Base-by-base conservation (phyloP, 1,140 invertebrate genomes). In the Cylas formicarius region DNA sequence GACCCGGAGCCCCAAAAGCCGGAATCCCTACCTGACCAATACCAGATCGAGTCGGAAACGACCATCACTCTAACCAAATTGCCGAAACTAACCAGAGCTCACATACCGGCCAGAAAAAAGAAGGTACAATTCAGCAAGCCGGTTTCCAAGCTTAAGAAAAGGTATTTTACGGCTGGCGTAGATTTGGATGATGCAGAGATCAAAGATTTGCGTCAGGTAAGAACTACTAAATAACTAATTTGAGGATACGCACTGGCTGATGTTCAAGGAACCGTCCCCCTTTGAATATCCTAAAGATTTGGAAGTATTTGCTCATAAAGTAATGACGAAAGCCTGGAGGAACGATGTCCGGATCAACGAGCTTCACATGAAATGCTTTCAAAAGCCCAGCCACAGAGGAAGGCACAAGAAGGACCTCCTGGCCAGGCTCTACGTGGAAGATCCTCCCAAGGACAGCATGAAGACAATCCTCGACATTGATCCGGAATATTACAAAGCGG, bases 401-500 rank as follows among this genome's bases (percentile, higher is more conserved):
- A 49, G 47, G 13, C 56, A 52, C 42, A 46, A 48, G 24, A 31
- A 38, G 17, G 57, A 63, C 48, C 33, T 69, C 59, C 32, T 74
- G 28, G 58, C 60, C 23, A 50, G 62, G 22, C 38, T 63, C n/a
- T 59, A 58, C 27, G 54, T 63, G 0, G 43, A 61, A 54, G 48
- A 57, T 31, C 53, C 60, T 7, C 39, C 51, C 13, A 28, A 60
- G 8, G 41, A 50, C 35, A 57, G 39, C 14, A 53, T 53, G 7
- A 67, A 67, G 55, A 72, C 72, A 18, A 67, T 74, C 33, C 31
- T 71, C 5, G 73, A 81, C 50, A 63, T 80, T 2, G 76, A 81
- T 63, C 76, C 78, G 2, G 62, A 72, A 20, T 82, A 71, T 55
- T 81, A 75, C 54, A 71, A 68, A 4, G 62, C 76, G 50, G 62